Base-by-base conservation (phyloP, 1,140 invertebrate genomes). In the Daktulosphaira vitifoliae region DNA sequence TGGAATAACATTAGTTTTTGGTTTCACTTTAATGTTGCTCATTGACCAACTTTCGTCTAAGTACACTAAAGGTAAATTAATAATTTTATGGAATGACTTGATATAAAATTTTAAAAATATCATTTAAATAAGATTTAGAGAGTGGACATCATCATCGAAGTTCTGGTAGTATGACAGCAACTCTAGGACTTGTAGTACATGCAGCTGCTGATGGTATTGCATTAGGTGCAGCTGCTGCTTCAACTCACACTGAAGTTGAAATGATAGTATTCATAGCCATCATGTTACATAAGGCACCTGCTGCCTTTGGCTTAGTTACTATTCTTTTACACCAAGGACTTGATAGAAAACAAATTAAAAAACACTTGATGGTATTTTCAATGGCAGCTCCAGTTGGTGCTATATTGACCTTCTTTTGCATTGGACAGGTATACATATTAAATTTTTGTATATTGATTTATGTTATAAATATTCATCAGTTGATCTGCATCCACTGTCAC, bases 221-320 rank as follows among this genome's bases (percentile, higher is more conserved):
- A 2, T 76, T 99, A 13, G 96, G 96, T 49, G 95, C 94, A 22
- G 96, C 96, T 1, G 93, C 94, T 0, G 92, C 90, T 0, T 94
- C 94, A 1, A 88, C 90, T 5, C 92, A 97, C 72, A 83, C 91
- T 18, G 94, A 97, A 72, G 91, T 99, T 3, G 96, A 98, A 78
- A 85, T 96, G 71, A 96, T 99, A 68, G 93, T 99, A 18, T 99
- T 99, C 75, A 74, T 96, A 37, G 96, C 96, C 23, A 98, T 99
- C 68, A 98, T 99, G 94, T 78, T 99, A 15, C 96, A 99, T 73
- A 99, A 99, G 79, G 95, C 93, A 13, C 96, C 96, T 4, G 95
- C 96, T 23, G 92, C 96, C 7, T 99, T 99, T 81, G 96, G 96
- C 37, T 79, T 99, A 2, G 94, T 98, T 13, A 96, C 94, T 29